phyloP scores from a whole-genome alignment of 2,888 invertebrate genomes.

The Lasioglossum figueresi region DNA sequence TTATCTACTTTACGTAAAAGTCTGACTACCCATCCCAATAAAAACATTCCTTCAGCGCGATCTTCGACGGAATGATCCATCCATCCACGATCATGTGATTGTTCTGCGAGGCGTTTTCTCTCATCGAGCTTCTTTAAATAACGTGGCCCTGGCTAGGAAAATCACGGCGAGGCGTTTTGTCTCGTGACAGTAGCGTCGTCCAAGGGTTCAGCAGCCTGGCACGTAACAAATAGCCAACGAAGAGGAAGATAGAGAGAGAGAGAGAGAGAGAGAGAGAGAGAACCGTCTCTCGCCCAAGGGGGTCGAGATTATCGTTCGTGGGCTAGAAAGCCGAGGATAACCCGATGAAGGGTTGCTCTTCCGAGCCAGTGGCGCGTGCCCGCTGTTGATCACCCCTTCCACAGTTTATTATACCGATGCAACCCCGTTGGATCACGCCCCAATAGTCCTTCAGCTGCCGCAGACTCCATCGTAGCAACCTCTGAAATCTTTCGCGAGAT shows the following conservation, averaged over 20 bases:
- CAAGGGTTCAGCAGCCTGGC: conserved; percentile 48
- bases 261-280: background rate
- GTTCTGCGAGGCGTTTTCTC: background rate
- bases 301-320: conserved; percentile 64
- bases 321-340: conserved; percentile 66
- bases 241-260: background rate
- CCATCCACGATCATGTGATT: conserved; percentile 15
- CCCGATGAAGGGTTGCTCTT: conserved; percentile 77
- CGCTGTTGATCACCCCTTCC: conserved; percentile 60
- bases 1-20: background rate
- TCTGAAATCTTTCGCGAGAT: conserved; percentile 6
- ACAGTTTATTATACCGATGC: conserved; percentile 61
- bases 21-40: background rate
- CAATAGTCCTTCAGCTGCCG: conserved; percentile 60
- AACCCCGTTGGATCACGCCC: conserved; percentile 63
- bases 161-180: conserved; percentile 42
- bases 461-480: conserved; percentile 30
- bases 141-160: conserved; percentile 19
- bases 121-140: conserved; percentile 29
- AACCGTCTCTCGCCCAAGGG: conserved; percentile 52
- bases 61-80: conserved; percentile 8
- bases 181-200: conserved; percentile 33
- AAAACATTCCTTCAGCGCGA: background rate
- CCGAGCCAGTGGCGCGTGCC: conserved; percentile 79
- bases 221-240: conserved; percentile 13